Conservation (phyloP, 2,113 vertebrate species). For the Bothrops jararaca region DNA sequence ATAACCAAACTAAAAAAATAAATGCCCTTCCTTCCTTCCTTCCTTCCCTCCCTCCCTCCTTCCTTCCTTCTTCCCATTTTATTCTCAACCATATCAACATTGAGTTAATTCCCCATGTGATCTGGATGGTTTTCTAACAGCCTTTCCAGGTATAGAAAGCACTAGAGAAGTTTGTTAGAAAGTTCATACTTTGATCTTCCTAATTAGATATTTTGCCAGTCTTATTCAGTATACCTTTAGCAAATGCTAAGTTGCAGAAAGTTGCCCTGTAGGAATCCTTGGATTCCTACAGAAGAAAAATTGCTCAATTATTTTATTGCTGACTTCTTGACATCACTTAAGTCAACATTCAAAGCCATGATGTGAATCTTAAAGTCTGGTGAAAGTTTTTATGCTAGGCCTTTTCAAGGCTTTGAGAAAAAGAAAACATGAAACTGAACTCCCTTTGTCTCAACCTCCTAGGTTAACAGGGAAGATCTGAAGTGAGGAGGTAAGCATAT, state of each 20-base stretch:
- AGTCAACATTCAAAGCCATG: not conserved
- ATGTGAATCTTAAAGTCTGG: not conserved
- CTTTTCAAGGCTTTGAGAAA: not conserved
- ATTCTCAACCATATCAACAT: not conserved
- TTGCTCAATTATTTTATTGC: not conserved
- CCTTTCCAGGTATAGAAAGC: not conserved
- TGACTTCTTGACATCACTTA: not conserved
- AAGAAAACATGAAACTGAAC: not conserved
- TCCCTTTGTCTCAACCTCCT: not conserved
- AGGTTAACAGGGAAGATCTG: not conserved
- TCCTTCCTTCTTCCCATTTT: not conserved
- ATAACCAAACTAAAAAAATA: not conserved
- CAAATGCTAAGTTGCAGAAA: not conserved
- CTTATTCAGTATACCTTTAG: not conserved
- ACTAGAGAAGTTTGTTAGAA: not conserved
- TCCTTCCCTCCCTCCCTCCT: not conserved
- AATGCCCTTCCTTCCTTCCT: not conserved
- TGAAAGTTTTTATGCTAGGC: not conserved
- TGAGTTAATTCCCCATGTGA: not conserved
- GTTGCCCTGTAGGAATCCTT: not conserved
- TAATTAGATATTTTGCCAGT: not conserved
- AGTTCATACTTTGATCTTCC: not conserved
- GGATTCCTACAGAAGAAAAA: too few species aligned
- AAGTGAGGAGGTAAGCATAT: not conserved
- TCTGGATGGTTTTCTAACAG: not conserved